These are phyloP conservation scores for Pachyuromys duprasi DNA, from an alignment of 2,797 vertebrate species.

Conservation along the genomic window DNA sequence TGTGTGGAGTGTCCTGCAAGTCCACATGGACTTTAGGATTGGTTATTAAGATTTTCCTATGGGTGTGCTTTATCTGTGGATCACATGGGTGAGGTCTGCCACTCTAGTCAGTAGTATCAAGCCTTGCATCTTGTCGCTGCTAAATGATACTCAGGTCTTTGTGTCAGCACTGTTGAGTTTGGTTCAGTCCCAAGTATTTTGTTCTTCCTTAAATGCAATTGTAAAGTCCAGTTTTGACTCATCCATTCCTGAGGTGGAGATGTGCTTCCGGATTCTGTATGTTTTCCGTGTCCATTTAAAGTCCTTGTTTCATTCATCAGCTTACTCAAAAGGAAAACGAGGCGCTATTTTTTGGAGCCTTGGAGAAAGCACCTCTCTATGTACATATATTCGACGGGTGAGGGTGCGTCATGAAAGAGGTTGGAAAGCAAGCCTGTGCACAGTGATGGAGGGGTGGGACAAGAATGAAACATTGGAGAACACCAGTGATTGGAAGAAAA, in stretches of 20 bases:
- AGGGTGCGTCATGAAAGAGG: neutral
- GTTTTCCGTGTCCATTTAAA: neutral
- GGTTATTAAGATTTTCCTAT: neutral
- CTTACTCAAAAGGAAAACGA: neutral
- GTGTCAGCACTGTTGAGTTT: neutral
- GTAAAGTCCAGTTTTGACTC: constrained; percentile 8
- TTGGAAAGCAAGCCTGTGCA: neutral
- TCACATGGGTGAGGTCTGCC: neutral
- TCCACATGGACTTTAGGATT: neutral
- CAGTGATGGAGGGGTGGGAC: neutral
- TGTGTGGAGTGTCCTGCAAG: neutral
- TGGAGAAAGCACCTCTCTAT: neutral
- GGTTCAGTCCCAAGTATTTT: neutral
- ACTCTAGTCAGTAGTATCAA: neutral
- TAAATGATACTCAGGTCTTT: neutral
- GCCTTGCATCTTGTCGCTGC: neutral
- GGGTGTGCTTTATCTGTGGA: neutral
- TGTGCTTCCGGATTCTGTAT: neutral
- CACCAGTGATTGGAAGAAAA: neutral
- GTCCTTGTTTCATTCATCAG: neutral
- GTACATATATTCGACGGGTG: too few species aligned
- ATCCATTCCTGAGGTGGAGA: neutral
- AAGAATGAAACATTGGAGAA: neutral
- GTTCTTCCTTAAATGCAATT: constrained; percentile 32
- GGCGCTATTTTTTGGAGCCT: neutral